Base-by-base conservation (phyloP, 1,140 invertebrate genomes). In the Drosophila kikkawai region DNA sequence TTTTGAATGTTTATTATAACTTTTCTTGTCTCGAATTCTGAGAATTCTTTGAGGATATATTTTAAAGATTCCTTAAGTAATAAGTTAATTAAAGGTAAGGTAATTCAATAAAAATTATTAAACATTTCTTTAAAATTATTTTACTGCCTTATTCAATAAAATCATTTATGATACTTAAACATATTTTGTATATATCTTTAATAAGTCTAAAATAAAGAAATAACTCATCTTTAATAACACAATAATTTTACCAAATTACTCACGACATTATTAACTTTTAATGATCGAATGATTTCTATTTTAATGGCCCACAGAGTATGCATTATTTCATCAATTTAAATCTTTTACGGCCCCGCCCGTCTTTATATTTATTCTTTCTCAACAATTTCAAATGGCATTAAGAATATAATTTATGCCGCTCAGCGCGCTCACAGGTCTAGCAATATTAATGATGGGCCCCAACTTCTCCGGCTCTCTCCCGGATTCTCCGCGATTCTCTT, bases 381-480 rank as follows among this genome's bases (percentile, higher is more conserved):
- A 75, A 68, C 82, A 66, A 90, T 81, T 81, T 91, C 59, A 86
- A 86, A 91, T 73, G 66, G 67, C 71, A 88, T 84, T 78, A 88
- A 87, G 80, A 88, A 78, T 87, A 83, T 90, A 88, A 88, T 90
- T 84, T 88, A 88, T 88, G 70, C 85, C 66, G 42, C 66, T 80
- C 82, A 84, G 73, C 57, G 75, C 67, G 73, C 80, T 75, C 56
- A 53, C 60, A 50, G 60, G 60, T 61, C 63, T 61, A 70, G 67
- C 80, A 84, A 85, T 87, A 84, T 88, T 81, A 85, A 90, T 85
- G 81, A 63, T 61, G 50, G 19, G 53, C 53, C 34, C 51, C 41
- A 60, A 77, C 53, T 45, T 50, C 71, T 58, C 61, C 53, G 45
- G 53, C 32, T 60, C 76, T 83, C 71, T 86, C 68, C 70, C 61